Base-by-base conservation (phyloP, 1,140 invertebrate species). In the Cydia splendana region DNA sequence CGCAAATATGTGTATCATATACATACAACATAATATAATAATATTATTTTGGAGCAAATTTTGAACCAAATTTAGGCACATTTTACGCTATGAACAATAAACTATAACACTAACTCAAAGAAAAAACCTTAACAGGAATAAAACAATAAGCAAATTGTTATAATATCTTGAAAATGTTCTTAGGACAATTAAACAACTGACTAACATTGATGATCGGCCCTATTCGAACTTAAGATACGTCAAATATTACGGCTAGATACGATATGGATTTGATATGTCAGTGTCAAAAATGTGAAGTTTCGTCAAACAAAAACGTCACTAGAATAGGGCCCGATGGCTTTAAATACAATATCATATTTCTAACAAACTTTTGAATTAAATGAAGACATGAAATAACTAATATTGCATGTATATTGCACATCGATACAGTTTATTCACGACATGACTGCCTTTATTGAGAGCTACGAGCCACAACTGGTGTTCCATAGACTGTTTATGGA, bases 401-500 rank as follows among this genome's bases (percentile, higher is more conserved):
- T 62, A 62, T 62, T 62, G 57, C n/a, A 62, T 62, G 20, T 62
- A 62, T 24, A 62, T 62, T 20, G 57, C 30, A 71, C 30, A 38
- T 38, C 34, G 67, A 71, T 42, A 13, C 67, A 34, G 28, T 71
- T 18, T 45, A 71, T 71, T 71, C 67, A 20, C 67, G 67, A 71
- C n/a, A 42, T n/a, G 30, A 38, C 67, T 38, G 9, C 10, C 67
- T 45, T 71, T 71, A 71, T 71, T 42, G 18, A 71, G 67, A 71
- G 30, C 38, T 71, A 71, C n/a, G 67, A 71, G 67, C 6, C 67
- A 38, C 67, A 71, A 71, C 67, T 71, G 67, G 67, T 45, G 67
- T 42, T 71, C 65, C 67, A 71, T 71, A 71, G 67, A 71, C 67
- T 71, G 69, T 73, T 78, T 80, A 80, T 82, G 79, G 75, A 77